Evolutionary conservation across 64 coral and sea anemone genomes (phyloP).

Genomic region (Porites australiensis): DNA sequence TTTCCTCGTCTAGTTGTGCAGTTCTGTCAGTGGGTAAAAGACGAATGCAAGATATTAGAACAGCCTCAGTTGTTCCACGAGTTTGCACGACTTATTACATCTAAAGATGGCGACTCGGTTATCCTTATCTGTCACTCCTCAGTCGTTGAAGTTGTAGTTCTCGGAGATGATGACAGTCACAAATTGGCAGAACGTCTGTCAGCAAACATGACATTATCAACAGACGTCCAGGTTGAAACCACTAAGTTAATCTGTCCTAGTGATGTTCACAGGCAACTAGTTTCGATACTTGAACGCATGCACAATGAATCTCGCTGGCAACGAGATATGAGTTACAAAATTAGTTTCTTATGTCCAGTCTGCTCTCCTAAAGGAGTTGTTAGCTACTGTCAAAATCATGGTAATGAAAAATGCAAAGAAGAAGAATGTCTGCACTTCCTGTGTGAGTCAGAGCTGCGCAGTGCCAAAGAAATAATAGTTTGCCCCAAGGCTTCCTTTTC

Average conservation of each 20-base stretch:
- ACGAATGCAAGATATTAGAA: background rate
- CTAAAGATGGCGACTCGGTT: background rate
- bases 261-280: background rate
- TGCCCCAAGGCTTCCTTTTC: no score
- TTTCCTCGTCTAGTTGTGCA: background rate
- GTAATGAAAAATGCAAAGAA: background rate
- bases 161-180: no score
- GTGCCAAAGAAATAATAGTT: no score
- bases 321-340: conserved; percentile 6
- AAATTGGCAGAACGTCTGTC: no score
- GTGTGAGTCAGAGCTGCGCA: background rate
- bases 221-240: background rate
- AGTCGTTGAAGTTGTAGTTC: background rate
- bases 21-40: background rate
- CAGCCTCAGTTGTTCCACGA: background rate
- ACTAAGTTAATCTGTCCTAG: background rate
- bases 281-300: background rate
- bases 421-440: background rate
- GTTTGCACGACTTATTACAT: background rate
- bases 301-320: background rate
- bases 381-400: background rate
- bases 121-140: conserved; percentile 9
- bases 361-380: background rate
- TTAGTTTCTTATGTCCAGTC: conserved; percentile 2
- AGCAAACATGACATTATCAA: no score